These are phyloP conservation scores for Macropis europaea DNA, from an alignment of 2,888 invertebrate species.

Conservation along the genomic window DNA sequence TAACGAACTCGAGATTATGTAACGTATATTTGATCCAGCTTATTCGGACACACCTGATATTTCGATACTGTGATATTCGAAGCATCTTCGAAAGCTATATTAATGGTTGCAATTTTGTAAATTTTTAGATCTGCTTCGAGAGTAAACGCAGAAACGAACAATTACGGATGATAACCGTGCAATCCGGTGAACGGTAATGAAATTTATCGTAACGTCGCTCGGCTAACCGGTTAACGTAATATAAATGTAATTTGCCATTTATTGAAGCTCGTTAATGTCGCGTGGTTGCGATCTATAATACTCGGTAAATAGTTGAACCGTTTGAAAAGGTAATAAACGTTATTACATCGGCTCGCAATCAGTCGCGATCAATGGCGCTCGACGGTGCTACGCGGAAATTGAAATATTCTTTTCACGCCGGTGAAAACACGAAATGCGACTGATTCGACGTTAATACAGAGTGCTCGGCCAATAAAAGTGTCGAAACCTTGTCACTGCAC, in stretches of 20 bases:
- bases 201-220: conserved; percentile 7
- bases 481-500: conserved; percentile 15
- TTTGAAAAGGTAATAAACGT: conserved; percentile 16
- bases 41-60: too few relatives aligned
- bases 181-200: background rate
- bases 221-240: conserved; percentile 26
- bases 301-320: background rate
- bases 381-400: background rate
- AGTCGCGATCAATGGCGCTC: conserved; percentile 3
- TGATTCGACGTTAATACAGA: background rate
- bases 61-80: too few relatives aligned
- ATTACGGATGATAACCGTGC: too few relatives aligned
- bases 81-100: too few relatives aligned
- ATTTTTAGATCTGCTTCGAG: too few relatives aligned
- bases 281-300: background rate
- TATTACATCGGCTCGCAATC: background rate
- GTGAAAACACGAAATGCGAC: background rate
- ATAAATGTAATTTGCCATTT: conserved; percentile 35
- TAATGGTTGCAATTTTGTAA: too few relatives aligned
- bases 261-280: background rate
- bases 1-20: too few relatives aligned
- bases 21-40: too few relatives aligned
- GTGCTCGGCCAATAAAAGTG: conserved; percentile 8
- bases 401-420: background rate
- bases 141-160: too few relatives aligned